A percentile compares a stretch with the other conserved stretches of the same genome.
Conservation (phyloP, 2,888 invertebrate species). For the Nematopogon swammerdamellus region DNA sequence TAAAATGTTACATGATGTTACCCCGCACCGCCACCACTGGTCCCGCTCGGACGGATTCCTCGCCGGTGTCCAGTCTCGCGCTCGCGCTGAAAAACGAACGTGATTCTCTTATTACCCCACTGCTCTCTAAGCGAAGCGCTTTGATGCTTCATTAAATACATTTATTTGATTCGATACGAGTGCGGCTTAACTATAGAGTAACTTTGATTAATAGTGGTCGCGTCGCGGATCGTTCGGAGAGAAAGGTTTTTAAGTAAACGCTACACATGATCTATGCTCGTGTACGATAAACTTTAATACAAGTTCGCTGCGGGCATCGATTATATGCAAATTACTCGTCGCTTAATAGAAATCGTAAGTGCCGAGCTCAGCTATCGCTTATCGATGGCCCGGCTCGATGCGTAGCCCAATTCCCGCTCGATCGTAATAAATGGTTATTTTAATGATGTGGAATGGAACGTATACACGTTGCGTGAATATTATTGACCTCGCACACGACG, state of each 20-base stretch:
- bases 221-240: slow-evolving; percentile 14
- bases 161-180: slow-evolving; percentile 42
- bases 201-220: slow-evolving; percentile 28
- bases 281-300: slow-evolving; percentile 1
- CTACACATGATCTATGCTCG: slow-evolving; percentile 11
- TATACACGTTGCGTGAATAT: too few species aligned
- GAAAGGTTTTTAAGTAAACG: slow-evolving; percentile 18
- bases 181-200: slow-evolving; percentile 26
- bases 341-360: slow-evolving; percentile 26
- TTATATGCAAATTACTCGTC: slow-evolving; percentile 26
- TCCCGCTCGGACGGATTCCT: slow-evolving; percentile 38
- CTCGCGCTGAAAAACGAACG: slow-evolving; percentile 36
- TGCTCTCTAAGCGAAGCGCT: slow-evolving; percentile 34
- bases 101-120: slow-evolving; percentile 39
- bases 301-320: slow-evolving; percentile 15
- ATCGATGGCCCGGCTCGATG: slow-evolving; percentile 27
- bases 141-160: slow-evolving; percentile 42
- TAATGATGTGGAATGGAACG: too few species aligned
- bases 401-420: slow-evolving; percentile 28
- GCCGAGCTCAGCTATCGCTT: slow-evolving; percentile 20
- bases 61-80: slow-evolving; percentile 22
- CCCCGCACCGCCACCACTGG: slow-evolving; percentile 19
- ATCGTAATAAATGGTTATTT: too few species aligned
- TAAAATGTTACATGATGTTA: slow-evolving; percentile 21
- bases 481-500: too few species aligned